Evolutionary conservation across 1,140 invertebrate genomes (phyloP).

Genomic region (Philotrypesis tridentata): DNA sequence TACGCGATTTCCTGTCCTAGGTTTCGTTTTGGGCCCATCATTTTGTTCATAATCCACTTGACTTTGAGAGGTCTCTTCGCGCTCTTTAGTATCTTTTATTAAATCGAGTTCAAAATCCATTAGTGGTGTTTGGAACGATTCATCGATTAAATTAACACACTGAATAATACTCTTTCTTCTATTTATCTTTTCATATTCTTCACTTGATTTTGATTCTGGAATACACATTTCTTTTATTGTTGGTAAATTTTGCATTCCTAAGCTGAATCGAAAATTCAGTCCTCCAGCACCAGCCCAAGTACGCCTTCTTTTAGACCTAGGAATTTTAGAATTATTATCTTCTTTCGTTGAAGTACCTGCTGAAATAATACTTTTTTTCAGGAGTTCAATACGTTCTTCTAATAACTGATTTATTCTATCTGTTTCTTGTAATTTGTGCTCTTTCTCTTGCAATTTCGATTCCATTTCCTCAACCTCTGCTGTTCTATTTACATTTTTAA

Average conservation of each 20-base stretch:
- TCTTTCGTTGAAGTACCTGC: slow-evolving; percentile 39
- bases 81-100: slow-evolving; percentile 54
- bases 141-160: slow-evolving; percentile 43
- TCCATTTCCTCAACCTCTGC: slow-evolving; percentile 61
- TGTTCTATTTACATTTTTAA: slow-evolving; percentile 39
- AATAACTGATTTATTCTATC: slow-evolving; percentile 56
- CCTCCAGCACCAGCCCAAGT: slow-evolving; percentile 54
- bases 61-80: slow-evolving; percentile 37
- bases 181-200: slow-evolving; percentile 37
- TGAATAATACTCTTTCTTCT: slow-evolving; percentile 55
- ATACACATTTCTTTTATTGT: slow-evolving; percentile 56
- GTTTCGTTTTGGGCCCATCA: neutral
- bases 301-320: slow-evolving; percentile 53
- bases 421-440: slow-evolving; percentile 54
- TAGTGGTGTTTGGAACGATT: slow-evolving; percentile 57
- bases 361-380: slow-evolving; percentile 60
- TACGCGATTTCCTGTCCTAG: slow-evolving; percentile 13
- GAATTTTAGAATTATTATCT: slow-evolving; percentile 29
- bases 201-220: slow-evolving; percentile 33
- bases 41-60: slow-evolving; percentile 23
- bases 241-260: slow-evolving; percentile 46
- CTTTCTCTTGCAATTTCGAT: slow-evolving; percentile 58
- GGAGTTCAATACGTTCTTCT: slow-evolving; percentile 58
- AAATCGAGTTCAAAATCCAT: slow-evolving; percentile 62
- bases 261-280: slow-evolving; percentile 37